Percentiles rank a stretch among this genome's conserved stretches.
Evolutionary conservation across 1,140 invertebrate species (phyloP).

Genomic region (Leptopilina clavipes): DNA sequence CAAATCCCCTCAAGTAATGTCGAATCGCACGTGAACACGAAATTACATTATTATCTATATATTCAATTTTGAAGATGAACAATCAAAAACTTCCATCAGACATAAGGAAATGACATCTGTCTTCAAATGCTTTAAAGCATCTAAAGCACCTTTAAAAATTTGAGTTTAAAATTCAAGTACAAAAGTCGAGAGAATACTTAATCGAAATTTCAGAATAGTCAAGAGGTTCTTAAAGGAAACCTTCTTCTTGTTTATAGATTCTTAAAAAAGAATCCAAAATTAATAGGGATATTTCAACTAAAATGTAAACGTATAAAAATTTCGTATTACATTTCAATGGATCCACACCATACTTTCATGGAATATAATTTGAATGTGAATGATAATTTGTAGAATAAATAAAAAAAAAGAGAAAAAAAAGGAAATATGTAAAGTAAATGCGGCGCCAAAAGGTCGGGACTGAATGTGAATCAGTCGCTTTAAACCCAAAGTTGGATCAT

Average conservation of each 20-base stretch:
- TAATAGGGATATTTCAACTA: too few relatives aligned
- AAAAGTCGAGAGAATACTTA: not conserved
- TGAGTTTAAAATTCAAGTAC: not conserved
- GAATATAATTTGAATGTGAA: constrained; percentile 21
- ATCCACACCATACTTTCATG: not conserved
- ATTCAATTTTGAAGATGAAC: too few relatives aligned
- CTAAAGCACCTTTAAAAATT: too few relatives aligned
- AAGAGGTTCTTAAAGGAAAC: too few relatives aligned
- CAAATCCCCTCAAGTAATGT: too few relatives aligned
- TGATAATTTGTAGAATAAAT: not conserved
- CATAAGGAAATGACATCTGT: too few relatives aligned
- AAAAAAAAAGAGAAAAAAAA: not conserved
- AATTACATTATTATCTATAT: too few relatives aligned
- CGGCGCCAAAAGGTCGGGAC: not conserved
- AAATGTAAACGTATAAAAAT: too few relatives aligned
- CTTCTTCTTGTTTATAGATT: not conserved
- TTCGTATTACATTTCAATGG: not conserved
- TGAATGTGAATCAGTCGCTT: constrained; percentile 1
- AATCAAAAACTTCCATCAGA: too few relatives aligned
- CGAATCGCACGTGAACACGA: not conserved
- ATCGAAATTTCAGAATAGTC: too few relatives aligned
- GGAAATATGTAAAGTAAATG: not conserved
- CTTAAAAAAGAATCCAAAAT: too few relatives aligned
- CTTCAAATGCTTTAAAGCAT: too few relatives aligned
- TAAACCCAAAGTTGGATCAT: constrained; percentile 11